Conservation (phyloP, 2,888 invertebrate species). For the Xylota segnis region DNA sequence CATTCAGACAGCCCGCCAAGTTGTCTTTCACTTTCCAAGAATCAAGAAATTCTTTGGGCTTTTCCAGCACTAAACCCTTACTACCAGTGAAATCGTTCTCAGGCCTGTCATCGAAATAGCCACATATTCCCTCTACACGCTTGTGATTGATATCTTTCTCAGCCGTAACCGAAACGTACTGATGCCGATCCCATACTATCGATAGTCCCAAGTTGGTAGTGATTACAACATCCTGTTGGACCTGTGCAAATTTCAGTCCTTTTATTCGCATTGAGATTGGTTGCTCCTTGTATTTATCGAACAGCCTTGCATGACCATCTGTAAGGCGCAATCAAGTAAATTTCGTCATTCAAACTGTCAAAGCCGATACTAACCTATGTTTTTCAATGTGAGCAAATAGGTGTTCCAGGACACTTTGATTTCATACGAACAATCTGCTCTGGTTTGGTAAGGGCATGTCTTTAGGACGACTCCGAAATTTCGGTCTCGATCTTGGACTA, state of each 20-base stretch:
- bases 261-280: slow-evolving; percentile 90
- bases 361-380: slow-evolving; percentile 83
- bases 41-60: slow-evolving; percentile 83
- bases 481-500: slow-evolving; percentile 88
- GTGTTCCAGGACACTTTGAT: slow-evolving; percentile 87
- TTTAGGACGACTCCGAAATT: slow-evolving; percentile 89
- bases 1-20: slow-evolving; percentile 49
- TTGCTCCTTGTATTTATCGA: neutral
- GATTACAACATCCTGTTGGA: slow-evolving; percentile 85
- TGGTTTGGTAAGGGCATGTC: slow-evolving; percentile 86
- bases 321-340: no score
- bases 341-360: neutral
- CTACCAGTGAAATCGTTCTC: slow-evolving; percentile 89
- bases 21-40: slow-evolving; percentile 82
- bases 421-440: slow-evolving; percentile 84
- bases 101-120: slow-evolving; percentile 89
- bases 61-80: slow-evolving; percentile 85
- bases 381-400: slow-evolving; percentile 88
- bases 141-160: slow-evolving; percentile 83
- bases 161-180: slow-evolving; percentile 88
- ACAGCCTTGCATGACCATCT: no score
- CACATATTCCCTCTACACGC: slow-evolving; percentile 93
- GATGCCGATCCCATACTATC: slow-evolving; percentile 91
- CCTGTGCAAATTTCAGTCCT: slow-evolving; percentile 89
- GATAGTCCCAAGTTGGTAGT: slow-evolving; percentile 85